These are phyloP conservation scores for Psittacula cyanocephala DNA, from an alignment of 2,113 vertebrate genomes.

Conservation along the genomic window DNA sequence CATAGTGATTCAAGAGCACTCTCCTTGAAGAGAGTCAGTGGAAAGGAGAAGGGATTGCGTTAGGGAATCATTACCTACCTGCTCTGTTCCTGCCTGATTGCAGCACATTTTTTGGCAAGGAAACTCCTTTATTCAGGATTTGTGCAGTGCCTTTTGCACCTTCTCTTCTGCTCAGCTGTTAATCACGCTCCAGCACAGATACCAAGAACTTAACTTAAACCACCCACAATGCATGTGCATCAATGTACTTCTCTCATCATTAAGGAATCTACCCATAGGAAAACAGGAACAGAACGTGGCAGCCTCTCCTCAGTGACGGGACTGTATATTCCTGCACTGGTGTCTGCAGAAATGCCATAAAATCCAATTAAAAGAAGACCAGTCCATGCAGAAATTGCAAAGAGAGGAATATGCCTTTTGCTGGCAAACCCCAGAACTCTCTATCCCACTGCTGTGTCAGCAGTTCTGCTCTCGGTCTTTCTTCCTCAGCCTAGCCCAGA, in stretches of 20 bases:
- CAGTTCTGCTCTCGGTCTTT: constrained; percentile 40
- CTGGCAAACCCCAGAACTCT: neutral
- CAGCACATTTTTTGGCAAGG: neutral
- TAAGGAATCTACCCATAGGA: neutral
- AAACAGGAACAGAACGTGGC: neutral
- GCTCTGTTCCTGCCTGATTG: neutral
- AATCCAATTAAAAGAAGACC: neutral
- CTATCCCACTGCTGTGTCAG: neutral
- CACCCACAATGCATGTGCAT: neutral
- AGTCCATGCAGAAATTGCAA: neutral
- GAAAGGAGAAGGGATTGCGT: neutral
- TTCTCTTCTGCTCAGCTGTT: neutral
- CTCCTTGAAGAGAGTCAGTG: neutral
- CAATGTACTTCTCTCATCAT: neutral
- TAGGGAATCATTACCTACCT: neutral
- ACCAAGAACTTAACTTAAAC: neutral
- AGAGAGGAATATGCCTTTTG: neutral
- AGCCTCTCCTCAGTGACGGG: neutral
- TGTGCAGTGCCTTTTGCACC: neutral
- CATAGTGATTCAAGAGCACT: fast-evolving
- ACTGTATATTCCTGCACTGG: neutral
- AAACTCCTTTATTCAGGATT: neutral
- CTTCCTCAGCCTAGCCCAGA: constrained; percentile 69
- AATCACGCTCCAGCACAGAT: neutral
- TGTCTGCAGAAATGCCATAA: neutral